These are phyloP conservation scores for Ptychadena robeensis DNA, from an alignment of 2,797 vertebrate species.

Conservation along the genomic window DNA sequence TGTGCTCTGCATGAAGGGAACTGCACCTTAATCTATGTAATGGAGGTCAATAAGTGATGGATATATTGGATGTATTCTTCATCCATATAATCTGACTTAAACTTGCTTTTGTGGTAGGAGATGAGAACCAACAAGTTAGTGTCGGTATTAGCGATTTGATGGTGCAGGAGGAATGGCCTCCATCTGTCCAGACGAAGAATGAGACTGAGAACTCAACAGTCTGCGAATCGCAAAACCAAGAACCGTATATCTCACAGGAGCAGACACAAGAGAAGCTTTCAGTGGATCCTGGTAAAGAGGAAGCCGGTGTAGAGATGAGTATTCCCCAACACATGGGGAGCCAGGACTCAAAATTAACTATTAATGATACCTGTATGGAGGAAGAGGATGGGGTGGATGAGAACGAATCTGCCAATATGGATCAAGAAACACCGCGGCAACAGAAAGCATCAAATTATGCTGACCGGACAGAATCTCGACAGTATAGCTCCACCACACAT, in stretches of 20 bases:
- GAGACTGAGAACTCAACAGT: not conserved
- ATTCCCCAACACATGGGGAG: slow-evolving; percentile 63
- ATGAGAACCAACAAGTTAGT: not conserved
- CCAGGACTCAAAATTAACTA: slow-evolving; percentile 52
- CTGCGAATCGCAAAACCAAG: not conserved
- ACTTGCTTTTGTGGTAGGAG: not conserved
- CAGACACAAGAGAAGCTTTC: not conserved
- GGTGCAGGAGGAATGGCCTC: not conserved
- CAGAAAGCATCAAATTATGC: slow-evolving; percentile 72
- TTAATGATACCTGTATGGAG: slow-evolving; percentile 58
- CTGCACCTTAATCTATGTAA: too few relatives aligned
- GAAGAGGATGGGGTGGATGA: slow-evolving; percentile 67
- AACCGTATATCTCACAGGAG: not conserved
- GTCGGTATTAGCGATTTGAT: not conserved
- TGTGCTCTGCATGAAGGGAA: too few relatives aligned
- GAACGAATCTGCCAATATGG: slow-evolving; percentile 66
- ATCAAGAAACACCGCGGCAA: slow-evolving; percentile 76
- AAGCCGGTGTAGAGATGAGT: not conserved
- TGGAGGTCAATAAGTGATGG: too few relatives aligned
- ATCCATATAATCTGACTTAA: too few relatives aligned
- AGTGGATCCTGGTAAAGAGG: not conserved
- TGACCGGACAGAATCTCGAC: slow-evolving; percentile 88
- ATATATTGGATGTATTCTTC: too few relatives aligned
- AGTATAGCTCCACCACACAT: slow-evolving; percentile 92
- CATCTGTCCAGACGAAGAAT: not conserved